Evolutionary conservation across 2,113 vertebrate species (phyloP).

Genomic region (Willisornis vidua): DNA sequence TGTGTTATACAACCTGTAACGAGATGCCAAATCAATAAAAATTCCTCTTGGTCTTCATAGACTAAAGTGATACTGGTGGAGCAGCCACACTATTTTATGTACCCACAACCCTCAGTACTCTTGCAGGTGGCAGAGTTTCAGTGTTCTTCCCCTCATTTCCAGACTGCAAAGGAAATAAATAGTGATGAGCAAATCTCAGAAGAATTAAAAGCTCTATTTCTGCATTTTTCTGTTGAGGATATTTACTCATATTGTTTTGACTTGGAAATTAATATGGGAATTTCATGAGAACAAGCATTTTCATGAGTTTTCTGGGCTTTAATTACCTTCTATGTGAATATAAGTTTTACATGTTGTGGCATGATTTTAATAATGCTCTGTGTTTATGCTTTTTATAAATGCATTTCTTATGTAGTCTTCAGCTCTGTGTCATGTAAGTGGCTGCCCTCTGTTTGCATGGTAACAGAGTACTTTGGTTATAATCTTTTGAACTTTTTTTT

Average conservation of each 20-base stretch:
- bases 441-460: background rate
- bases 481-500: background rate
- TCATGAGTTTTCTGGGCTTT: background rate
- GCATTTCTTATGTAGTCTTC: background rate
- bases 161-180: conserved; percentile 11
- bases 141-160: background rate
- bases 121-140: background rate
- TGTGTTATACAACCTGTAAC: conserved; percentile 33
- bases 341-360: background rate
- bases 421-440: background rate
- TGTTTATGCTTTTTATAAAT: conserved; percentile 30
- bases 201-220: background rate
- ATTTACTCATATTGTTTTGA: conserved; percentile 3
- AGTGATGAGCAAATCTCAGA: background rate
- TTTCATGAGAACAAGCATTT: conserved; percentile 17
- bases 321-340: conserved; percentile 14
- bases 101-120: background rate
- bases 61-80: background rate
- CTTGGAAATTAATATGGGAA: background rate
- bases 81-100: background rate
- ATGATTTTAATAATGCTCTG: background rate
- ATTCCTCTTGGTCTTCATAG: background rate
- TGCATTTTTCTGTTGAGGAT: background rate
- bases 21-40: conserved; percentile 55
- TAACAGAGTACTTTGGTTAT: background rate